Percentiles rank a stretch among this genome's conserved stretches.
Evolutionary conservation across 2,888 invertebrate genomes (phyloP).

Genomic region (Entomobrya multifasciata): DNA sequence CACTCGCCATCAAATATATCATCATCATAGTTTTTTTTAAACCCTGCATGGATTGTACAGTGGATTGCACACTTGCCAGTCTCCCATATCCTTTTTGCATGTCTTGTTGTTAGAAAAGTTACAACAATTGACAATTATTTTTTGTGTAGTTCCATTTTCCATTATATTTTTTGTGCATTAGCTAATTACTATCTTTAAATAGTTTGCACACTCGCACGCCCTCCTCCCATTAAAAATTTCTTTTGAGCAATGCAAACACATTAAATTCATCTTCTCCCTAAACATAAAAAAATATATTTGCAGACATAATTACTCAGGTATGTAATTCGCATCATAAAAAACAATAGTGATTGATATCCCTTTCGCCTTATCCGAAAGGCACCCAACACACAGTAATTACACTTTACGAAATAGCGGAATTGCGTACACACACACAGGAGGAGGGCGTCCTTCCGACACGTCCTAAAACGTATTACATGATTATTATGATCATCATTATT

Average conservation of each 20-base stretch:
- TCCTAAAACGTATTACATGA: not conserved
- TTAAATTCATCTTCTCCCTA: not conserved
- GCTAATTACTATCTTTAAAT: conserved; percentile 25
- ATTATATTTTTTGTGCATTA: not conserved
- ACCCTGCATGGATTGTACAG: too few species aligned
- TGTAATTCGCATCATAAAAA: conserved; percentile 52
- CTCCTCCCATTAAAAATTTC: conserved; percentile 37
- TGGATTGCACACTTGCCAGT: conserved; percentile 28
- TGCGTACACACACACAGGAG: not conserved
- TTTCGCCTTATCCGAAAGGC: conserved; percentile 15
- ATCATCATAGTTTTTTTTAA: too few species aligned
- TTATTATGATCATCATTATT: conserved; percentile 13
- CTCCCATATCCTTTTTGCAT: not conserved
- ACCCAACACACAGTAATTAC: not conserved
- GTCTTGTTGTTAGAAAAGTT: conserved; percentile 18
- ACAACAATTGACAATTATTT: too few species aligned
- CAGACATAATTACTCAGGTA: conserved; percentile 47
- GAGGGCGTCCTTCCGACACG: not conserved
- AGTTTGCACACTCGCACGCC: conserved; percentile 60
- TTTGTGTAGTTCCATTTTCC: not conserved
- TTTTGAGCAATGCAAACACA: not conserved
- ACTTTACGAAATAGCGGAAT: not conserved
- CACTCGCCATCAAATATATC: conserved; percentile 19
- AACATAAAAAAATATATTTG: conserved; percentile 25
- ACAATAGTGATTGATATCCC: conserved; percentile 49